Conservation (phyloP, 2,113 vertebrate genomes). For the Plecotus auritus region DNA sequence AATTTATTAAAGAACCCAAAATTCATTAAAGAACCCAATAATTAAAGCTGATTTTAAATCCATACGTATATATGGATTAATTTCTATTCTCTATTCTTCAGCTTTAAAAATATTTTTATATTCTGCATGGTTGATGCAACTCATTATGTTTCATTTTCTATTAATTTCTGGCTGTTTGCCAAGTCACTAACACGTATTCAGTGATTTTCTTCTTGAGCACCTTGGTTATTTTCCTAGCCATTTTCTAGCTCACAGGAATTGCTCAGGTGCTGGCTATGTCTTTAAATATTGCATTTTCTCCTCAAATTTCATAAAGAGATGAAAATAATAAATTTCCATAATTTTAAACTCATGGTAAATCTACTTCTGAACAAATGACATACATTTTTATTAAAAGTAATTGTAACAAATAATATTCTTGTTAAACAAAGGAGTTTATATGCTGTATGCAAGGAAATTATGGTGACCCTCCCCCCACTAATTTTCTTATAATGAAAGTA, state of each 20-base stretch:
- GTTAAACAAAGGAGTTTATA: background rate
- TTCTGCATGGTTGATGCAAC: background rate
- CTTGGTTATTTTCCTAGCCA: background rate
- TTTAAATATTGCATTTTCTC: conserved; percentile 1
- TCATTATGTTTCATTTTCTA: background rate
- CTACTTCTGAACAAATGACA: background rate
- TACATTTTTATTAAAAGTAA: conserved; percentile 8
- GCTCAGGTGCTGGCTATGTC: background rate
- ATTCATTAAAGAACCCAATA: background rate
- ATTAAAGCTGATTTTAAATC: background rate
- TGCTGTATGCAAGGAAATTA: background rate
- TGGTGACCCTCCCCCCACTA: background rate
- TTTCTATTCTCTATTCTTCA: background rate
- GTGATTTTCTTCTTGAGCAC: background rate
- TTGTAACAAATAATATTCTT: background rate
- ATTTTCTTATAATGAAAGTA: background rate
- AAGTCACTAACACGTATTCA: background rate
- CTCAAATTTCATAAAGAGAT: background rate
- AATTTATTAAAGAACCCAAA: background rate
- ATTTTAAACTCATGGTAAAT: background rate
- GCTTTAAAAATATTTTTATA: conserved; percentile 23
- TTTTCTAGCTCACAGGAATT: background rate
- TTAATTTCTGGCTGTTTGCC: background rate
- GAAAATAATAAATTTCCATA: background rate
- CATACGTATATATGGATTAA: background rate